A percentile compares a stretch with the other conserved stretches of the same genome.
Conservation (phyloP, 2,888 invertebrate genomes). For the Anorthoa munda region DNA sequence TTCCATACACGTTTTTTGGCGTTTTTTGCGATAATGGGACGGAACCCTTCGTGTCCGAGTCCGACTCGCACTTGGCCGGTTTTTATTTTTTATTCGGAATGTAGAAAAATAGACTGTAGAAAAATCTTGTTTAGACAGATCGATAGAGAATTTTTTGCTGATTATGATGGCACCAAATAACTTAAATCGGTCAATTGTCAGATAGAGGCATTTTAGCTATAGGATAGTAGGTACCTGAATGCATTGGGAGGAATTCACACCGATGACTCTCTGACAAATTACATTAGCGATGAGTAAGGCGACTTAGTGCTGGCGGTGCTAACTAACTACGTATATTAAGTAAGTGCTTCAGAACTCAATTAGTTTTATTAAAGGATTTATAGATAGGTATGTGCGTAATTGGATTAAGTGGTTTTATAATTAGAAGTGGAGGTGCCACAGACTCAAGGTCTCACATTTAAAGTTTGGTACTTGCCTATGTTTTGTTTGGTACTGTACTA, state of each 20-base stretch:
- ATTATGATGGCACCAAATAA: no score
- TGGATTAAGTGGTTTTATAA: slow-evolving; percentile 18
- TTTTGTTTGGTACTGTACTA: not conserved
- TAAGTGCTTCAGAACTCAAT: slow-evolving; percentile 35
- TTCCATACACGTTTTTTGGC: no score
- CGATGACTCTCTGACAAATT: slow-evolving; percentile 36
- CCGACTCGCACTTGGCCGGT: no score
- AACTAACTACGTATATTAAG: slow-evolving; percentile 16
- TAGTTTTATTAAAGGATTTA: slow-evolving; percentile 33
- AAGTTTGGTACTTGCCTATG: not conserved
- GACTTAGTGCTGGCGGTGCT: slow-evolving; percentile 25
- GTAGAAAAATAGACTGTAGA: no score
- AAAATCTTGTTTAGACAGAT: no score
- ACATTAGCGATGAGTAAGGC: slow-evolving; percentile 34
- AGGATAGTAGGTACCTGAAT: not conserved
- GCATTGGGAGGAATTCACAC: slow-evolving; percentile 4
- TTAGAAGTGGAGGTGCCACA: not conserved
- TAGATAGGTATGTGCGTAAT: not conserved
- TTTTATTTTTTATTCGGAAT: no score
- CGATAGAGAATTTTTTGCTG: no score
- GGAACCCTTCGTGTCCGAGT: no score
- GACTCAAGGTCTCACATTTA: not conserved
- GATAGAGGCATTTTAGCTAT: no score
- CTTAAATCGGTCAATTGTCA: no score
- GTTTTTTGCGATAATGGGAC: no score